A percentile compares a stretch with the other conserved stretches of the same genome.
These are phyloP conservation scores for Lucilia sericata DNA, from an alignment of 1,140 invertebrate species.

Conservation along the genomic window DNA sequence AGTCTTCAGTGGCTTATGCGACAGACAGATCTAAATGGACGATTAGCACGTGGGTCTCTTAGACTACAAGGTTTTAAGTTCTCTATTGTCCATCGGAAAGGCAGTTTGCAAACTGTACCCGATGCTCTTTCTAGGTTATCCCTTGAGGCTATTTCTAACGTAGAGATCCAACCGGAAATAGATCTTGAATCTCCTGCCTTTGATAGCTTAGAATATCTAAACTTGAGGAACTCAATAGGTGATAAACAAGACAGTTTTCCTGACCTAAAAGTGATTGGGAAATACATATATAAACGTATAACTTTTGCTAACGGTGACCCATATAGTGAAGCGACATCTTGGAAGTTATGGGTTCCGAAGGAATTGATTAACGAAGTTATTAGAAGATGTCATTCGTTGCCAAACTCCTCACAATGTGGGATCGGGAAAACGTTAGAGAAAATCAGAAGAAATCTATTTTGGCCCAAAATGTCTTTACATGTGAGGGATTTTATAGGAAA, in stretches of 20 bases:
- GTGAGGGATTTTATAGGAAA: not conserved
- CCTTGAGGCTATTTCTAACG: not conserved
- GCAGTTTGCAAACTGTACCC: not conserved
- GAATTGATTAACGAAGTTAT: too few species aligned
- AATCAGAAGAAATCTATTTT: constrained; percentile 5
- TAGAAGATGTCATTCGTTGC: too few species aligned
- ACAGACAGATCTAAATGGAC: constrained; percentile 10
- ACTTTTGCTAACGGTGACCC: too few species aligned
- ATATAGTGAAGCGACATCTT: too few species aligned
- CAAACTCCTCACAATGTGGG: not conserved
- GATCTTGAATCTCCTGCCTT: not conserved
- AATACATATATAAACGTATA: too few species aligned
- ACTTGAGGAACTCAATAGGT: too few species aligned
- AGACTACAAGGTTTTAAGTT: constrained; percentile 32
- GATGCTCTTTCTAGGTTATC: not conserved
- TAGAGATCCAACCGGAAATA: not conserved
- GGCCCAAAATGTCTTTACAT: not conserved
- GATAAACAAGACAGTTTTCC: too few species aligned
- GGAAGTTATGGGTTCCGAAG: too few species aligned
- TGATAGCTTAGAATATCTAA: not conserved
- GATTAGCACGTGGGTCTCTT: not conserved
- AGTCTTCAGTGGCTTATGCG: not conserved
- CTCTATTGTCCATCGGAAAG: constrained; percentile 11
- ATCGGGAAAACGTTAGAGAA: constrained; percentile 24
- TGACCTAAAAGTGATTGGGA: too few species aligned